A percentile compares a stretch with the other conserved stretches of the same genome.
Conservation (phyloP, 2,113 vertebrate genomes). For the Oceanites oceanicus region DNA sequence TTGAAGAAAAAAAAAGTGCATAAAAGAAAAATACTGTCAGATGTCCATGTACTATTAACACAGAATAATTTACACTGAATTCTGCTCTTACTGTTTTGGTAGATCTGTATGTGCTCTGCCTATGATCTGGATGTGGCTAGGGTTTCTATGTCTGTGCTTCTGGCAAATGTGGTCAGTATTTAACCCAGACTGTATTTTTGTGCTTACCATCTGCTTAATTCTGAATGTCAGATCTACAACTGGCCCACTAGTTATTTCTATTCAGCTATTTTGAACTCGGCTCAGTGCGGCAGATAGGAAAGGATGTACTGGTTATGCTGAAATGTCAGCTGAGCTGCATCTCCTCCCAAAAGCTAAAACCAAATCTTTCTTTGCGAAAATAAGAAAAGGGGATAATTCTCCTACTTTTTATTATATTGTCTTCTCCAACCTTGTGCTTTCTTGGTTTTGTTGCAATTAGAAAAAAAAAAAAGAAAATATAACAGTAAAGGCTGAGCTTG, state of each 20-base stretch:
- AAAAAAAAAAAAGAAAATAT: not conserved
- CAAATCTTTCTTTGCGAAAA: not conserved
- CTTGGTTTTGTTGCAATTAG: not conserved
- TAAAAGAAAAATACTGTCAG: conserved; percentile 60
- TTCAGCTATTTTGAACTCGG: conserved; percentile 38
- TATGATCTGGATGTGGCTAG: conserved; percentile 42
- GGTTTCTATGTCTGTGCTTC: conserved; percentile 58
- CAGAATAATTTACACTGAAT: conserved; percentile 43
- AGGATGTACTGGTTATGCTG: not conserved
- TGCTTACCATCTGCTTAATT: conserved; percentile 67
- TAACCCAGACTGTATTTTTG: conserved; percentile 67
- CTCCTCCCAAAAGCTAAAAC: not conserved
- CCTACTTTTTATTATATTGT: not conserved
- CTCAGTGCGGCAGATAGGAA: not conserved
- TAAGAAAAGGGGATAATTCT: not conserved
- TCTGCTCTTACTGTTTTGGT: conserved; percentile 33
- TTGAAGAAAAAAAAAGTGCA: not conserved
- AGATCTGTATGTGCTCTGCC: conserved; percentile 46
- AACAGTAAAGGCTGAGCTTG: not conserved
- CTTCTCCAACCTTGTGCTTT: not conserved
- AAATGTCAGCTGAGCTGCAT: conserved; percentile 20
- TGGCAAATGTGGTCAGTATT: conserved; percentile 63
- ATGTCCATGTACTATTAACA: conserved; percentile 42
- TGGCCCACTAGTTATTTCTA: conserved; percentile 51
- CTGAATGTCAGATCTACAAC: conserved; percentile 65